Evolutionary conservation across 2,113 vertebrate genomes (phyloP).

Genomic region (Rhinichthys klamathensis): DNA sequence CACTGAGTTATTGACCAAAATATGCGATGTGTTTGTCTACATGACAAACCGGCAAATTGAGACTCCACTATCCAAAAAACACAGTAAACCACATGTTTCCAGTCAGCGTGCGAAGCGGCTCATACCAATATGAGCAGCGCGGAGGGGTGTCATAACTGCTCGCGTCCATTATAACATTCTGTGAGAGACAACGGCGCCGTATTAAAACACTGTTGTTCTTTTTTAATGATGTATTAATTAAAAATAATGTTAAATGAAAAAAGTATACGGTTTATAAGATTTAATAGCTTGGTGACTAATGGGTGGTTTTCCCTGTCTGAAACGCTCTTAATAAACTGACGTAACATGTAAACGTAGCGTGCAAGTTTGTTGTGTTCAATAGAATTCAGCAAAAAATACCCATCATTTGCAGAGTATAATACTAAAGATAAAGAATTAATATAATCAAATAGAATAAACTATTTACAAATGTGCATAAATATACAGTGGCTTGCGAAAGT

Average conservation of each 20-base stretch:
- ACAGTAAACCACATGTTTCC: constrained; percentile 26
- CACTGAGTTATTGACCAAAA: background rate
- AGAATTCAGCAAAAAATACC: background rate
- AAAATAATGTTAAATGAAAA: background rate
- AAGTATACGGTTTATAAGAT: background rate
- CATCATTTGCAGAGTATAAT: background rate
- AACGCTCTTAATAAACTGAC: background rate
- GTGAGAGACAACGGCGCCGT: background rate
- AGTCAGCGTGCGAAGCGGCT: constrained; percentile 9
- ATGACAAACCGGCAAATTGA: constrained; percentile 5
- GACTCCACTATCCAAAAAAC: background rate
- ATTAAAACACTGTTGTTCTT: background rate
- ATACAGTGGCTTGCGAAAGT: too few relatives aligned
- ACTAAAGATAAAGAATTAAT: background rate
- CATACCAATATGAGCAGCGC: background rate
- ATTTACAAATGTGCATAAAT: too few relatives aligned
- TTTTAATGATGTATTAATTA: background rate
- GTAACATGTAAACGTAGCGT: background rate
- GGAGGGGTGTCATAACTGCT: background rate
- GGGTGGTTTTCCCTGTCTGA: background rate
- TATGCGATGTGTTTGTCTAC: background rate
- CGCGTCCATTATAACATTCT: background rate
- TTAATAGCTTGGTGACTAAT: background rate
- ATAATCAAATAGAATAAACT: too few relatives aligned
- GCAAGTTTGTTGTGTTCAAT: background rate